These are phyloP conservation scores for Glossophaga mutica DNA, from an alignment of 2,797 vertebrate genomes.

Conservation along the genomic window DNA sequence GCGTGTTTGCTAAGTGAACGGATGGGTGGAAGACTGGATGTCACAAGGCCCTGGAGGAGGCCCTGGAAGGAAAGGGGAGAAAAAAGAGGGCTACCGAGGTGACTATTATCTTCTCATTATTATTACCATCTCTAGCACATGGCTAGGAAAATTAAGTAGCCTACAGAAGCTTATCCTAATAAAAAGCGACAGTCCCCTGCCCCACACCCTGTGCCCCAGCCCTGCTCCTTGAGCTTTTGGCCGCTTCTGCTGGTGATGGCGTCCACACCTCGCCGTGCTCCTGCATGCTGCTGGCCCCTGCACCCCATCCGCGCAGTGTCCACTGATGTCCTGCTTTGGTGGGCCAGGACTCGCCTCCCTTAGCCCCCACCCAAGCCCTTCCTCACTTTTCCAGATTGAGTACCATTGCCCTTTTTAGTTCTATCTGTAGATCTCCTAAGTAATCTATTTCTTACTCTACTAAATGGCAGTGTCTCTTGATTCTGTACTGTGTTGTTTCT, in stretches of 20 bases:
- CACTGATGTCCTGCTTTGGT: no score
- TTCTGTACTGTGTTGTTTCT: background rate
- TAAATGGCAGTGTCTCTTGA: background rate
- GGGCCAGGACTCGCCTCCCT: background rate
- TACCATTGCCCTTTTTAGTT: background rate
- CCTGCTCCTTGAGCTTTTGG: background rate
- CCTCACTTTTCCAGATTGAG: background rate
- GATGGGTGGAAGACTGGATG: background rate
- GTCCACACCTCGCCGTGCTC: background rate
- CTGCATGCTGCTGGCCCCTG: rapidly evolving
- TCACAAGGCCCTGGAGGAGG: background rate
- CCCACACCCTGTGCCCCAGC: no score
- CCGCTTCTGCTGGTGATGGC: background rate
- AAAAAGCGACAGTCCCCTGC: background rate
- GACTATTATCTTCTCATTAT: background rate
- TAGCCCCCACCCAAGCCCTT: background rate
- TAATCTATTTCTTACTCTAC: constrained; percentile 1
- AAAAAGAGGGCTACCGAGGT: rapidly evolving
- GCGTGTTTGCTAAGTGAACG: background rate
- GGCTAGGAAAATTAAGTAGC: background rate
- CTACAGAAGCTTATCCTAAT: background rate
- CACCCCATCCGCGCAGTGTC: rapidly evolving
- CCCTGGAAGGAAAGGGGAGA: background rate
- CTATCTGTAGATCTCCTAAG: background rate
- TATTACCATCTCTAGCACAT: background rate